phyloP scores from a whole-genome alignment of 2,113 vertebrate genomes.

The Clupea harengus region DNA sequence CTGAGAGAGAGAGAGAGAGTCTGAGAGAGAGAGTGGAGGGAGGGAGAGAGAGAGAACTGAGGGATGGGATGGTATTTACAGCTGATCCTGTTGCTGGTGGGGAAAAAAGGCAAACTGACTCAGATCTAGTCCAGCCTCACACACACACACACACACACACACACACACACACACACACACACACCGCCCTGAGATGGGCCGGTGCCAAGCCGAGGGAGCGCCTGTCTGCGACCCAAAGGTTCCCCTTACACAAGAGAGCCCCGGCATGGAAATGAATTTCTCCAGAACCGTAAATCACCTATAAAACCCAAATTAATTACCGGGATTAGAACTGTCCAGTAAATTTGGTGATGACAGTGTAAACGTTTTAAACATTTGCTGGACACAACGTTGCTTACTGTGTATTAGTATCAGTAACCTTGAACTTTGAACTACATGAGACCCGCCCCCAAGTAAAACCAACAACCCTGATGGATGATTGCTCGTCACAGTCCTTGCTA shows the following conservation, averaged over 20 bases:
- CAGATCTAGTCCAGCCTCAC: background rate
- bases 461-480: background rate
- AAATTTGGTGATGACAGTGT: constrained; percentile 9
- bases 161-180: too few species aligned
- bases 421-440: background rate
- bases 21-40: background rate
- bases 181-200: background rate
- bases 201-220: background rate
- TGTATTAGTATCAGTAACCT: background rate
- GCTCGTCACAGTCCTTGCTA: constrained; percentile 5
- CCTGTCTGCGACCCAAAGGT: background rate
- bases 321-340: constrained; percentile 4
- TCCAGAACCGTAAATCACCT: constrained; percentile 12
- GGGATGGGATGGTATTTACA: constrained; percentile 28
- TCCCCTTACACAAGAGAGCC: constrained; percentile 3
- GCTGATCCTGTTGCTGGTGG: constrained; percentile 52
- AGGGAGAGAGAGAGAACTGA: background rate
- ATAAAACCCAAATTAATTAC: constrained; percentile 22
- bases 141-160: too few species aligned
- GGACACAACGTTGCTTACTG: constrained; percentile 7
- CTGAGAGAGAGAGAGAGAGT: background rate
- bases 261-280: constrained; percentile 8
- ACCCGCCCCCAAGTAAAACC: background rate
- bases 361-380: background rate
- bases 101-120: constrained; percentile 38